Percentiles rank a stretch among this genome's conserved stretches.
Conservation (phyloP, 2,888 invertebrate genomes). For the Ichneumon xanthorius region DNA sequence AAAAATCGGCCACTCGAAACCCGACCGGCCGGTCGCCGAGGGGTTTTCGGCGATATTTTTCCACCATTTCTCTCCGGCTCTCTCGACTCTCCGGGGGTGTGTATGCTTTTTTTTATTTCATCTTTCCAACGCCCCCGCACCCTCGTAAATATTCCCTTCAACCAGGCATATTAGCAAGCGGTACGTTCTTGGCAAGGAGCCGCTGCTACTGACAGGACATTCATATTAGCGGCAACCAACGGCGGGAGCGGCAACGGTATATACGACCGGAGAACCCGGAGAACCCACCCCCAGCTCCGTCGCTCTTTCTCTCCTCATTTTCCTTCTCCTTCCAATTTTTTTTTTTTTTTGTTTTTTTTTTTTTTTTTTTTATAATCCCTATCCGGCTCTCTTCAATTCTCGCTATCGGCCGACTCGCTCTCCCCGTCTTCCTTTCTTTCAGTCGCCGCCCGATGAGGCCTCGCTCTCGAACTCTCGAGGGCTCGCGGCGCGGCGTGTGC, state of each 20-base stretch:
- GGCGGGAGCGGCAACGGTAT: conserved; percentile 33
- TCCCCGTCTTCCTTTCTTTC: conserved; percentile 33
- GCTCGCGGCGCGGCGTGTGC: conserved; percentile 4
- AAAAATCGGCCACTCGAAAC: conserved; percentile 49
- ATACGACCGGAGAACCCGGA: conserved; percentile 41
- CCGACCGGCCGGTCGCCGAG: conserved; percentile 9
- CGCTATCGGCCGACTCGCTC: conserved; percentile 52
- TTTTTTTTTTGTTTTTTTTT: too few species aligned
- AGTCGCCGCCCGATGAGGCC: conserved; percentile 58
- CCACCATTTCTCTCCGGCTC: conserved; percentile 54
- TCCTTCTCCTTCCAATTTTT: conserved; percentile 27
- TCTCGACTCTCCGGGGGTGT: not conserved
- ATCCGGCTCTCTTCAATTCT: conserved; percentile 53
- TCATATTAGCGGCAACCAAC: conserved; percentile 78
- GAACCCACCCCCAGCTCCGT: conserved; percentile 68
- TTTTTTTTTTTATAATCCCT: conserved; percentile 38
- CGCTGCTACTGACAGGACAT: conserved; percentile 84
- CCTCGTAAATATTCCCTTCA: conserved; percentile 83
- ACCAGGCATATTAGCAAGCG: conserved; percentile 80
- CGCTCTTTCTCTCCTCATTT: conserved; percentile 70
- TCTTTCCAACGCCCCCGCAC: conserved; percentile 68
- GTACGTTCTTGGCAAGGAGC: conserved; percentile 83
- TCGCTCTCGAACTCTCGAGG: conserved; percentile 66
- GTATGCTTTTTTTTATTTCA: conserved; percentile 32
- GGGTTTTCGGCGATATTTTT: conserved; percentile 70